Base-by-base conservation (phyloP, 64 coral and sea anemone species). In the Orbicella faveolata region DNA sequence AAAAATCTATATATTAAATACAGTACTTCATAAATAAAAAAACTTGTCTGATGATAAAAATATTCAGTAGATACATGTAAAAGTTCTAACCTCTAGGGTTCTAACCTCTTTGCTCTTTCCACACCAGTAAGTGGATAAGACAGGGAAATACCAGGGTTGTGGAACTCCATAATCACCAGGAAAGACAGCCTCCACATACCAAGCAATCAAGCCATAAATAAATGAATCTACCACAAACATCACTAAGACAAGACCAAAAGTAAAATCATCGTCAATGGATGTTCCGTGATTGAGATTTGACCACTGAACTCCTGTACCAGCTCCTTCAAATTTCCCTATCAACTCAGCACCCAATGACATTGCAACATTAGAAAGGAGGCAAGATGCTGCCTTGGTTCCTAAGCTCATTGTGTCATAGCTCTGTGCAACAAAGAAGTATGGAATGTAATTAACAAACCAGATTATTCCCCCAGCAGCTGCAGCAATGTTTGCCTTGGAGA, bases 151-250 rank as follows among this genome's bases (percentile, higher is more conserved):
- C 90, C 97, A 99, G 2, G 66, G 90, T 18, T 91, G 94, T 21
- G 97, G 94, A 36, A 87, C 92, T 76, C 97, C 97, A 93, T 91
- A 99, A 20, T 99, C 94, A 23, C 97, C 97, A 67, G 97, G 97
- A 75, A 99, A 99, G 5, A 99, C 94, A 35, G 94, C 88, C 65
- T 99, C 97, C 17, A 99, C 59, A 79, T 99, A 99, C 97, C 97
- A 99, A 54, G 89, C 90, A 66, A 99, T 78, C 15, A 99, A 16
- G 83, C 97, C 97, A 83, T 99, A 99, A 23, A 99, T 63, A 14
- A 94, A 53, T 19, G 80, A 87, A 52, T 95, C 93, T 20, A 73
- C 91, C 18, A 95, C 68, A 90, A 95, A 90, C 97, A 99, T 99
- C 37, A 90, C 34, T 21, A 99, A 57, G 20, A 99, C 97, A 88